Evolutionary conservation across 2,113 vertebrate genomes (phyloP).

Genomic region (Pluvialis apricaria): DNA sequence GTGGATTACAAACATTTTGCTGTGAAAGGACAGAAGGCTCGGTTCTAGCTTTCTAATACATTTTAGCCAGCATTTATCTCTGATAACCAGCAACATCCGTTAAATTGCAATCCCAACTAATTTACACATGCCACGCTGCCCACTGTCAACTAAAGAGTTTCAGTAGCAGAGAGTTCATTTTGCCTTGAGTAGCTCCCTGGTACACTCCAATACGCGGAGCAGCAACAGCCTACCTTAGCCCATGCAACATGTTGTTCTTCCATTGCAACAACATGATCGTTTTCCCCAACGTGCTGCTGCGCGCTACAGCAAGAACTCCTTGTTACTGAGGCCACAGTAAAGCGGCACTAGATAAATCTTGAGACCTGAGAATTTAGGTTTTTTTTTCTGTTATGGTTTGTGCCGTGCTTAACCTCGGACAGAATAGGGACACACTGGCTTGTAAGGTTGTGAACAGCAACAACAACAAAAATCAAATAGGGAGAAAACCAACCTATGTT

Average conservation of each 20-base stretch:
- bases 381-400: neutral
- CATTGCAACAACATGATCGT: fast-evolving
- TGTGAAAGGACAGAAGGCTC: neutral
- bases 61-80: neutral
- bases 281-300: neutral
- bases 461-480: neutral
- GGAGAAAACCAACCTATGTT: neutral
- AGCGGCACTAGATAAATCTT: neutral
- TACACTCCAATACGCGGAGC: no score
- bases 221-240: neutral
- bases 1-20: neutral
- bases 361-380: neutral
- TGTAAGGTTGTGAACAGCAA: neutral
- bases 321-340: neutral
- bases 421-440: neutral
- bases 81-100: neutral
- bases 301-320: neutral
- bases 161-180: neutral
- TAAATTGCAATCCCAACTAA: neutral
- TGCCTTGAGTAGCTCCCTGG: neutral
- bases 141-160: neutral
- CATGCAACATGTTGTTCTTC: neutral
- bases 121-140: fast-evolving
- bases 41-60: neutral
- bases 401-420: neutral